Percentiles rank a stretch among this genome's conserved stretches.
Evolutionary conservation across 2,888 invertebrate species (phyloP).

Genomic region (Synergus gifuensis): DNA sequence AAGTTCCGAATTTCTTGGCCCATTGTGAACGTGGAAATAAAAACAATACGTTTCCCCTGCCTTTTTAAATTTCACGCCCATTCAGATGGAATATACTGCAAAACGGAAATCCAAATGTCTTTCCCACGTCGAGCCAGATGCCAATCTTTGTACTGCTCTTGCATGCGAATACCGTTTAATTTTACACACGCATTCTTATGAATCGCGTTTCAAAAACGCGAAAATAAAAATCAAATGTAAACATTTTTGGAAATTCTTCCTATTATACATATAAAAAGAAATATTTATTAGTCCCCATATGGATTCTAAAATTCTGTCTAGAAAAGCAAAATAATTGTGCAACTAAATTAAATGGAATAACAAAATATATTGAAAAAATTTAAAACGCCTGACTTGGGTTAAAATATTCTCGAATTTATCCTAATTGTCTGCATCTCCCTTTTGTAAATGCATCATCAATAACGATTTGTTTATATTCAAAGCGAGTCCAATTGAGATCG

Average conservation of each 20-base stretch:
- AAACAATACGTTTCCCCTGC: not conserved
- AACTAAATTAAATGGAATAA: not conserved
- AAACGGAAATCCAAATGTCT: constrained; percentile 31
- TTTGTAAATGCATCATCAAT: not conserved
- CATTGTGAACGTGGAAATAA: constrained; percentile 8
- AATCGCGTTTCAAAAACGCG: too few species aligned
- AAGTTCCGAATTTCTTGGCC: not conserved
- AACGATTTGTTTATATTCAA: constrained; percentile 8
- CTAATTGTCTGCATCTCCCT: not conserved
- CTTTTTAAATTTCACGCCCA: constrained; percentile 4
- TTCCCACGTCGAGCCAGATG: constrained; percentile 20
- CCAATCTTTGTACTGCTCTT: constrained; percentile 14
- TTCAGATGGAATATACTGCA: constrained; percentile 18
- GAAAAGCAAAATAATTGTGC: too few species aligned
- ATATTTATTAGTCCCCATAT: too few species aligned
- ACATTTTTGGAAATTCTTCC: too few species aligned
- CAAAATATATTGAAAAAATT: not conserved
- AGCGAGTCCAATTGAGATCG: not conserved
- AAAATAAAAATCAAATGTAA: too few species aligned
- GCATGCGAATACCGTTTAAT: constrained; percentile 3
- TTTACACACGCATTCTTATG: too few species aligned
- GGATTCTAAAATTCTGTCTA: too few species aligned
- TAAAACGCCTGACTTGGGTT: not conserved
- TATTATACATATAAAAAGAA: too few species aligned
- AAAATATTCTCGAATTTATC: not conserved